Evolutionary conservation across 35 echinoderm and acorn worm species (phyloP).

Genomic region (Lytechinus pictus): DNA sequence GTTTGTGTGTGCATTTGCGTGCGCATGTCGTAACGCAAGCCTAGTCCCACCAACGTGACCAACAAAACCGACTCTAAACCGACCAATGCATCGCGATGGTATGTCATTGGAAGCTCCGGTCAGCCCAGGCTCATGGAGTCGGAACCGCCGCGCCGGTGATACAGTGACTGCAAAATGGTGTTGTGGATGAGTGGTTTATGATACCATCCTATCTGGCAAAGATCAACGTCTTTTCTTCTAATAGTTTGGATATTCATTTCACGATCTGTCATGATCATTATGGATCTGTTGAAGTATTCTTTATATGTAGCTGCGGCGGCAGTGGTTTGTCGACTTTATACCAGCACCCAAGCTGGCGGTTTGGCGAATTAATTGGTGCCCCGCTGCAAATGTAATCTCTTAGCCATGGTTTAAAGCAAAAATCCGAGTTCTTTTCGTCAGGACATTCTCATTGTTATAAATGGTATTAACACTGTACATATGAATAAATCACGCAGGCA

Average conservation of each 20-base stretch:
- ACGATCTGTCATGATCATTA: not conserved
- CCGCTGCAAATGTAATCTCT: conserved; percentile 10
- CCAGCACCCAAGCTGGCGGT: not conserved
- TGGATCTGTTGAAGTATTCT: not conserved
- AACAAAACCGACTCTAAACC: no score
- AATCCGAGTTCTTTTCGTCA: not conserved
- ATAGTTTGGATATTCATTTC: not conserved
- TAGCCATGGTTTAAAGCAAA: not conserved
- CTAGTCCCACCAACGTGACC: no score
- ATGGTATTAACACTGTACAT: no score
- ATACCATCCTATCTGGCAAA: not conserved
- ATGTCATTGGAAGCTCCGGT: no score
- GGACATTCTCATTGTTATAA: no score
- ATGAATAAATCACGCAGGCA: no score
- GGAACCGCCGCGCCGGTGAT: no score
- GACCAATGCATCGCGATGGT: no score
- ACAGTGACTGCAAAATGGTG: no score
- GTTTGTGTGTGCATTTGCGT: not conserved
- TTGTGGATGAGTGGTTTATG: not conserved
- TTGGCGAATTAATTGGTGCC: conserved; percentile 9
- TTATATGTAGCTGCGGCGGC: not conserved
- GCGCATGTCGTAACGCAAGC: not conserved
- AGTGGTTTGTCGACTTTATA: conserved; percentile 7
- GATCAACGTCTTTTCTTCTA: not conserved
- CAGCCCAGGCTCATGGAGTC: no score